Percentiles rank a stretch among this genome's conserved stretches.
Evolutionary conservation across 2,888 invertebrate species (phyloP).

Genomic region (Drosophila aldrichi): DNA sequence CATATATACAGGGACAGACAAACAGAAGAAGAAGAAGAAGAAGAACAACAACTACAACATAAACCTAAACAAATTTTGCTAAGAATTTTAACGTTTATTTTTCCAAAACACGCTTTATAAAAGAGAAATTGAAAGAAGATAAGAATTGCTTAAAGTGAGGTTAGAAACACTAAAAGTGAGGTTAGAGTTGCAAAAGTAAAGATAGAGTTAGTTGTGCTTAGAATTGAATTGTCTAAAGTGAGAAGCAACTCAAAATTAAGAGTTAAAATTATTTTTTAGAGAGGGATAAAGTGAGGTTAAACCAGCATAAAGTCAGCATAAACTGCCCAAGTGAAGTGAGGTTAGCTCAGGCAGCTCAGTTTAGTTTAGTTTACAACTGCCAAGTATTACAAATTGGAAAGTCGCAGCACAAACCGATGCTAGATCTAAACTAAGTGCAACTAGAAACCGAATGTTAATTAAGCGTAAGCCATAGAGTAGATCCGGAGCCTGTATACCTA

Average conservation of each 20-base stretch:
- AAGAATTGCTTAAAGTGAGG: constrained; percentile 14
- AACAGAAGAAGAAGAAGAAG: constrained; percentile 8
- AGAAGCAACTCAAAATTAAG: no score
- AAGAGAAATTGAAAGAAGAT: constrained; percentile 17
- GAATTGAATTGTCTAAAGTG: background rate
- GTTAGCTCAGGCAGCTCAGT: background rate
- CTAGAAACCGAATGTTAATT: constrained; percentile 38
- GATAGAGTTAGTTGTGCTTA: background rate
- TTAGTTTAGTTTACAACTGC: constrained; percentile 2
- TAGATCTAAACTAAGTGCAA: constrained; percentile 5
- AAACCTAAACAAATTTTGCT: constrained; percentile 65
- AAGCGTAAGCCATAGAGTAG: constrained; percentile 34
- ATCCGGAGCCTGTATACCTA: constrained; percentile 37
- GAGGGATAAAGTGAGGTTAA: background rate
- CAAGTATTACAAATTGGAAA: constrained; percentile 12
- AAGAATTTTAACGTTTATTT: constrained; percentile 67
- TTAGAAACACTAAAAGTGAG: constrained; percentile 16
- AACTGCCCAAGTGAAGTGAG: background rate
- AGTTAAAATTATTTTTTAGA: no score
- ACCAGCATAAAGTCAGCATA: background rate
- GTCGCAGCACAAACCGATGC: constrained; percentile 11
- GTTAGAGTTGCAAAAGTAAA: background rate
- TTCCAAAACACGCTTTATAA: constrained; percentile 62
- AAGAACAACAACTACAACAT: constrained; percentile 26
- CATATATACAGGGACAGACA: constrained; percentile 70